Conservation (phyloP, 2,113 vertebrate species). For the Stegostoma tigrinum region DNA sequence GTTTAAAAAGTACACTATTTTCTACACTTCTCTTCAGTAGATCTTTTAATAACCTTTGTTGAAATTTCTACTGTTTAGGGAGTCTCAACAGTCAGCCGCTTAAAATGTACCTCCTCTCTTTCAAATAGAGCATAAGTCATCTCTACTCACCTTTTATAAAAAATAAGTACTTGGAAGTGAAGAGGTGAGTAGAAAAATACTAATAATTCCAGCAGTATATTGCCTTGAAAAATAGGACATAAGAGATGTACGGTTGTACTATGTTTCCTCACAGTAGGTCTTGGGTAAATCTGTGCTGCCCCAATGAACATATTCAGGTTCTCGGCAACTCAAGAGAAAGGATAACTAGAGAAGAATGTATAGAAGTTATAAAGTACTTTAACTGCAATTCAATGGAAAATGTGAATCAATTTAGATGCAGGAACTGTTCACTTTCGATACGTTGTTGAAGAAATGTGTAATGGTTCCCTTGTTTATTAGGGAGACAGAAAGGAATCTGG, state of each 20-base stretch:
- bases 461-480: not conserved
- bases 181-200: conserved; percentile 3
- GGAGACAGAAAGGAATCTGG: not conserved
- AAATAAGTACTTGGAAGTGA: not conserved
- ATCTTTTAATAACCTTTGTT: conserved; percentile 6
- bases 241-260: not conserved
- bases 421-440: conserved; percentile 46
- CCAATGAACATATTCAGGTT: conserved; percentile 1
- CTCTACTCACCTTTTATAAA: not conserved
- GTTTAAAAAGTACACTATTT: conserved; percentile 24
- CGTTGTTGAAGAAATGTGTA: conserved; percentile 44
- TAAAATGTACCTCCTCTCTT: not conserved
- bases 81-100: not conserved
- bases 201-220: conserved; percentile 14
- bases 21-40: conserved; percentile 7
- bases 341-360: conserved; percentile 6
- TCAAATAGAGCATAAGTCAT: not conserved
- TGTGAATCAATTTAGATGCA: conserved; percentile 48
- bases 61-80: not conserved
- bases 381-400: conserved; percentile 30
- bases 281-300: not conserved
- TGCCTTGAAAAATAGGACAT: not conserved
- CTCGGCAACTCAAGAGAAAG: not conserved
- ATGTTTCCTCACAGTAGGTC: not conserved
- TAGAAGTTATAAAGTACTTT: not conserved